Conservation (phyloP, 2,113 vertebrate species). For the Clinocottus analis region DNA sequence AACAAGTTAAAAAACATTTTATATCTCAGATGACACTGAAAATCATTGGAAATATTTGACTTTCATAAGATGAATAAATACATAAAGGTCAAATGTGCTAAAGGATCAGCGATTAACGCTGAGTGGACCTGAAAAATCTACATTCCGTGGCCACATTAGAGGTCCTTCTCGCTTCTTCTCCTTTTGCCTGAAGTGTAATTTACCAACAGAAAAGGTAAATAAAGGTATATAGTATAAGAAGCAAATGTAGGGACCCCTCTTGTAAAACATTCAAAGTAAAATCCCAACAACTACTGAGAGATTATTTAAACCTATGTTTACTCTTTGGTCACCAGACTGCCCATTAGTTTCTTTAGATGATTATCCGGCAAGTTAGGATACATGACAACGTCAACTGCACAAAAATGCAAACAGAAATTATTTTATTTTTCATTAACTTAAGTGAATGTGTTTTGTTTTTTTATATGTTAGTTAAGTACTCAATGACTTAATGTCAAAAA, state of each 20-base stretch:
- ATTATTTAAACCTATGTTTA: background rate
- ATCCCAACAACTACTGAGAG: background rate
- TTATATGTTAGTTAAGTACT: background rate
- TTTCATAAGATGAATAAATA: constrained; percentile 47
- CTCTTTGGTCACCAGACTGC: constrained; percentile 24
- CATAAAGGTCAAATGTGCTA: background rate
- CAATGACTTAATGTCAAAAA: background rate
- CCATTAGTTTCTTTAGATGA: background rate
- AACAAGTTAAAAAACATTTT: constrained; percentile 19
- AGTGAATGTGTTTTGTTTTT: background rate
- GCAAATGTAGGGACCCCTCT: background rate
- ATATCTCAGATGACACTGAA: background rate
- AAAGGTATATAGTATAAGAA: background rate
- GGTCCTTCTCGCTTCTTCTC: background rate
- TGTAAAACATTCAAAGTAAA: background rate
- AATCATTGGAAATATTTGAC: background rate
- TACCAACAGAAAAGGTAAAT: background rate
- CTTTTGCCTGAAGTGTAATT: background rate
- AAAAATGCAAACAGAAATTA: background rate
- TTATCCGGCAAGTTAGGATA: background rate
- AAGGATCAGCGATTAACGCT: background rate
- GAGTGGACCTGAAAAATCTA: constrained; percentile 35
- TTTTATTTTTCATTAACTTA: background rate
- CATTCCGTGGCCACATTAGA: constrained; percentile 36
- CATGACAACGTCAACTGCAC: background rate